Evolutionary conservation across 2,113 vertebrate species (phyloP).

Genomic region (Cottus gobio): DNA sequence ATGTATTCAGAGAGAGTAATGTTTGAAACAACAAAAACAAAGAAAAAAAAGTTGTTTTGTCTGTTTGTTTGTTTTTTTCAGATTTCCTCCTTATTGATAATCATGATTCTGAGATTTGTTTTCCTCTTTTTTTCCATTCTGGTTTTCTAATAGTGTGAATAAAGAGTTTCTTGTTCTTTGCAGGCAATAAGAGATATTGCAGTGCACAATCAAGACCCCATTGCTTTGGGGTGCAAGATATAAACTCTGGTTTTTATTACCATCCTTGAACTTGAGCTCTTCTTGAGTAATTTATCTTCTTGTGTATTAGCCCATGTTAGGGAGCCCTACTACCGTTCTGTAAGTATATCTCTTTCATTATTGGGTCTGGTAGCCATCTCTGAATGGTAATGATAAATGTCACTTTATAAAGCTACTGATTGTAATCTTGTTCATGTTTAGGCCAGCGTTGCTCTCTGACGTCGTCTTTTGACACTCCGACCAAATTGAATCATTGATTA

Average conservation of each 20-base stretch:
- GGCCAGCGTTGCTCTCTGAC: conserved; percentile 52
- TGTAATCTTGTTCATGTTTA: conserved; percentile 71
- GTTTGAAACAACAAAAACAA: background rate
- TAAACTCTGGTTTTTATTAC: conserved; percentile 56
- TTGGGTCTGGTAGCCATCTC: conserved; percentile 61
- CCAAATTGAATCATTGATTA: conserved; percentile 55
- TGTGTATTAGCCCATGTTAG: conserved; percentile 36
- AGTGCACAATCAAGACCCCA: conserved; percentile 68
- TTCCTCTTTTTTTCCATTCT: conserved; percentile 52
- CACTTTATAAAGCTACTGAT: conserved; percentile 83
- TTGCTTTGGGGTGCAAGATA: conserved; percentile 58
- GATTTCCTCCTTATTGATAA: conserved; percentile 51
- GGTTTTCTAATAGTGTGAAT: conserved; percentile 49
- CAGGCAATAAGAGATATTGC: conserved; percentile 66
- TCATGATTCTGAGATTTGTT: conserved; percentile 50
- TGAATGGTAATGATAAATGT: conserved; percentile 64
- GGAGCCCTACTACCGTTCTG: conserved; percentile 26
- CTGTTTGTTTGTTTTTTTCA: conserved; percentile 3
- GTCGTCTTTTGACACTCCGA: conserved; percentile 52
- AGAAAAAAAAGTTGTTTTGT: background rate
- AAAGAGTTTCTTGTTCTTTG: conserved; percentile 53
- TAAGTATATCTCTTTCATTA: conserved; percentile 52
- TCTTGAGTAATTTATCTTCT: conserved; percentile 58
- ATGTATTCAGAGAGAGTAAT: conserved; percentile 69
- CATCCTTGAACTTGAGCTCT: conserved; percentile 36